Evolutionary conservation across 2,888 invertebrate species (phyloP).

Genomic region (Perdita meconis): DNA sequence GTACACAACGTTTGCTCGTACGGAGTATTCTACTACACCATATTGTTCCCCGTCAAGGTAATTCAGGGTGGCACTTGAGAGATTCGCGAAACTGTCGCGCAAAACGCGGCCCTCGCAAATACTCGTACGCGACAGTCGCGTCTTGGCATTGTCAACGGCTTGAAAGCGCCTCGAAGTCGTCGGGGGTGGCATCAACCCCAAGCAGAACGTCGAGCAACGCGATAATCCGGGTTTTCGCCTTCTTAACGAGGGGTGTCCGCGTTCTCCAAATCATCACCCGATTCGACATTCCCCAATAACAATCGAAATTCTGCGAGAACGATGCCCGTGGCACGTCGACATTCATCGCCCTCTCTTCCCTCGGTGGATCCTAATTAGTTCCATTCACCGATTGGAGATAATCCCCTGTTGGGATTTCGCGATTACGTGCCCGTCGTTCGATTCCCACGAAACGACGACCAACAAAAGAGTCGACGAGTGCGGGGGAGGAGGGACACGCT

Average conservation of each 20-base stretch:
- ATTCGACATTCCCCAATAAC: not conserved
- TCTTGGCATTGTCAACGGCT: not conserved
- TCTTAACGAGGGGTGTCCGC: not conserved
- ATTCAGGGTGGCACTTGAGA: not conserved
- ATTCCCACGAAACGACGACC: conserved; percentile 14
- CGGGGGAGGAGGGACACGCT: not conserved
- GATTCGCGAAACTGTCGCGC: conserved; percentile 1
- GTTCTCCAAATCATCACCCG: conserved; percentile 1
- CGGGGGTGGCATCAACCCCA: conserved; percentile 7
- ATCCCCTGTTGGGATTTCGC: conserved; percentile 1
- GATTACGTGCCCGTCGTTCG: conserved; percentile 5
- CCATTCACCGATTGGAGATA: conserved; percentile 15
- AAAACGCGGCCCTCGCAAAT: not conserved
- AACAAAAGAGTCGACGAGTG: conserved; percentile 11
- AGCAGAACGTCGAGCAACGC: not conserved
- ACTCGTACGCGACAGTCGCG: too few relatives aligned
- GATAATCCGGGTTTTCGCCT: not conserved
- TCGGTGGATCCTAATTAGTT: conserved; percentile 21
- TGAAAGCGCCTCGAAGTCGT: not conserved
- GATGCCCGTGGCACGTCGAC: not conserved
- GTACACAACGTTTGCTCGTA: conserved; percentile 3
- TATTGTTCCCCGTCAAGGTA: conserved; percentile 2
- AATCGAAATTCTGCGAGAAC: conserved; percentile 7
- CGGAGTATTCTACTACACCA: not conserved
- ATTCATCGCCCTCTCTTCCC: not conserved